These are phyloP conservation scores for Atta colombica DNA, from an alignment of 1,140 invertebrate genomes.

Conservation along the genomic window DNA sequence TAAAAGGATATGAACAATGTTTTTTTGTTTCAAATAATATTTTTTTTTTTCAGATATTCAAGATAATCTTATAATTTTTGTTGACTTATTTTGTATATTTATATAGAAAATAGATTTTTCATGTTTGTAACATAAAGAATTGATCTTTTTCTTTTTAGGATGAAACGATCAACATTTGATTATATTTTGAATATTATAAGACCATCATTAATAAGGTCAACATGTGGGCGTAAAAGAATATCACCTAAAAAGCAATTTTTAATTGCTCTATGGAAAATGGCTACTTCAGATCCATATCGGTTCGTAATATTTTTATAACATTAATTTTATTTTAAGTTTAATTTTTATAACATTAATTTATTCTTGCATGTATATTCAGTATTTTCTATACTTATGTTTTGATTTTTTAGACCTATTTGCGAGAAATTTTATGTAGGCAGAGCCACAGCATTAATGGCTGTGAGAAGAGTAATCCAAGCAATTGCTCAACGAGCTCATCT, in stretches of 20 bases:
- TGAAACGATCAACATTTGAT: not conserved
- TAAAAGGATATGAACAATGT: no score
- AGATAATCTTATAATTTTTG: no score
- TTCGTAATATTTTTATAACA: not conserved
- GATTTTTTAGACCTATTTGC: not conserved
- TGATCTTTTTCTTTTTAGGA: not conserved
- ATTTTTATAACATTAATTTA: not conserved
- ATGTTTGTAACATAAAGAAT: no score
- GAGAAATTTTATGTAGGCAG: not conserved
- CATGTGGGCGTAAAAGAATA: not conserved
- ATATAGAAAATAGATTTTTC: no score
- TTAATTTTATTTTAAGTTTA: not conserved
- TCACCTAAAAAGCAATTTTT: not conserved
- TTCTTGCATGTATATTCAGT: not conserved
- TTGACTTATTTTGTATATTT: no score
- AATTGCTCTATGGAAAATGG: conserved; percentile 4
- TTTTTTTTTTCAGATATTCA: no score
- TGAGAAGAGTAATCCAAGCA: conserved; percentile 8
- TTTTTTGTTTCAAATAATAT: no score
- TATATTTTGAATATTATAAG: not conserved
- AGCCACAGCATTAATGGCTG: not conserved
- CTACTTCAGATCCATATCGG: not conserved
- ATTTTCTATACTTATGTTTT: not conserved
- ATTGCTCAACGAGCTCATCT: not conserved
- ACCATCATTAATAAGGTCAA: not conserved